A percentile compares a stretch with the other conserved stretches of the same genome.
Evolutionary conservation across 2,888 invertebrate genomes (phyloP).

Genomic region (Tetheella fluctuosa): DNA sequence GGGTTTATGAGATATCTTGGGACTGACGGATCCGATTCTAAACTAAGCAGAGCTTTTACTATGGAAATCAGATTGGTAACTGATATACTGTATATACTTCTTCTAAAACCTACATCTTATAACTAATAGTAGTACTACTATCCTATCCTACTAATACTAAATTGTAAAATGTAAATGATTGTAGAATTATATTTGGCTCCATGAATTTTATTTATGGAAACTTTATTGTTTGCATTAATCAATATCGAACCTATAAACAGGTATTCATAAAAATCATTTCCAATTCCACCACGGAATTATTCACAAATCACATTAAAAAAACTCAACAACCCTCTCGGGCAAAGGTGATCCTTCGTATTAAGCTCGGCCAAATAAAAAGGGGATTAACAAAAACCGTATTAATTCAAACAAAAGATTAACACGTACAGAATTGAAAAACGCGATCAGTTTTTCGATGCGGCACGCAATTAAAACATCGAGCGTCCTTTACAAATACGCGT

Average conservation of each 20-base stretch:
- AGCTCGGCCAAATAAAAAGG: slow-evolving; percentile 49
- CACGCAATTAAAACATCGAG: slow-evolving; percentile 56
- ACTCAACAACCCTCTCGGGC: slow-evolving; percentile 13
- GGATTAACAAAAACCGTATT: slow-evolving; percentile 46
- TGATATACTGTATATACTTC: no score
- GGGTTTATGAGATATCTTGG: no score
- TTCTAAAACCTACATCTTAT: no score
- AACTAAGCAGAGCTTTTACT: no score
- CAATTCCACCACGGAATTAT: slow-evolving; percentile 2
- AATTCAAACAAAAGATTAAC: slow-evolving; percentile 58
- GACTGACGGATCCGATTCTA: no score
- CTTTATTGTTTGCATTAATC: not conserved
- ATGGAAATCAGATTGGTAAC: no score
- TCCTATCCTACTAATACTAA: no score
- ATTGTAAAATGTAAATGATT: no score
- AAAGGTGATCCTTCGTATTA: slow-evolving; percentile 46
- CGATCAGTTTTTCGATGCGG: slow-evolving; percentile 48
- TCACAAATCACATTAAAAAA: slow-evolving; percentile 13
- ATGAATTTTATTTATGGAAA: no score
- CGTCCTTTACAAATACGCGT: slow-evolving; percentile 44
- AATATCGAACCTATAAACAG: not conserved
- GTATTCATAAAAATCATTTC: not conserved
- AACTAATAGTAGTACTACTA: no score
- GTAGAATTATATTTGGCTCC: no score
- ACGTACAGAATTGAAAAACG: slow-evolving; percentile 53